Conservation (phyloP, 2,113 vertebrate genomes). For the Daubentonia madagascariensis region DNA sequence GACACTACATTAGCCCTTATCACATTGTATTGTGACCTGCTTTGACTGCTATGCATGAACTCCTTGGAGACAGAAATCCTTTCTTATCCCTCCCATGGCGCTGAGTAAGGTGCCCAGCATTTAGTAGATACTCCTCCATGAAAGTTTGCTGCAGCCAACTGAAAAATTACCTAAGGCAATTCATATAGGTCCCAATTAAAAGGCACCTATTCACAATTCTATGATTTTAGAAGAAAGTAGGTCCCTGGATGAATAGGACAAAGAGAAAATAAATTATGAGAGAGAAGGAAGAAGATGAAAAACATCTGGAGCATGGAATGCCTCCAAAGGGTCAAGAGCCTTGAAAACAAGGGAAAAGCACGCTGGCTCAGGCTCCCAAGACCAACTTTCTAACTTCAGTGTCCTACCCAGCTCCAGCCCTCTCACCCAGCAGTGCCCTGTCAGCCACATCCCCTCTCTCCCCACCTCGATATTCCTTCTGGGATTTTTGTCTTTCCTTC, state of each 20-base stretch:
- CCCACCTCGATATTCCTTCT: background rate
- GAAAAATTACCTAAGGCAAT: background rate
- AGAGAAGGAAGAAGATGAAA: background rate
- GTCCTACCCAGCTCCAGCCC: background rate
- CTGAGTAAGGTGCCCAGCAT: background rate
- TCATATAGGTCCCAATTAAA: background rate
- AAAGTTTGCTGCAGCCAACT: background rate
- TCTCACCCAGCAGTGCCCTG: background rate
- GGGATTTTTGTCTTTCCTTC: background rate
- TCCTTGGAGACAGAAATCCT: background rate
- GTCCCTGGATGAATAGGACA: background rate
- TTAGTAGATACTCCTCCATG: background rate
- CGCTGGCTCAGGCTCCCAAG: background rate
- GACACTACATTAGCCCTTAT: background rate
- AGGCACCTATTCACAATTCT: background rate
- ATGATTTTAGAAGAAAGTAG: background rate
- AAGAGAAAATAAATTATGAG: background rate
- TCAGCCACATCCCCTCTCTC: background rate
- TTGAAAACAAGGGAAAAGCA: background rate
- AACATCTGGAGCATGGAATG: background rate
- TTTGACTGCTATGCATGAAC: background rate
- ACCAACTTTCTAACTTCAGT: fast-evolving
- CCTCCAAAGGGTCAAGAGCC: background rate
- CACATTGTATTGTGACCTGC: background rate
- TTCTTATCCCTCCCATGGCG: background rate